Evolutionary conservation across 2,113 vertebrate genomes (phyloP), one percentile per base, ranked within the genome.

Genomic region (Neoarius graeffei): DNA sequence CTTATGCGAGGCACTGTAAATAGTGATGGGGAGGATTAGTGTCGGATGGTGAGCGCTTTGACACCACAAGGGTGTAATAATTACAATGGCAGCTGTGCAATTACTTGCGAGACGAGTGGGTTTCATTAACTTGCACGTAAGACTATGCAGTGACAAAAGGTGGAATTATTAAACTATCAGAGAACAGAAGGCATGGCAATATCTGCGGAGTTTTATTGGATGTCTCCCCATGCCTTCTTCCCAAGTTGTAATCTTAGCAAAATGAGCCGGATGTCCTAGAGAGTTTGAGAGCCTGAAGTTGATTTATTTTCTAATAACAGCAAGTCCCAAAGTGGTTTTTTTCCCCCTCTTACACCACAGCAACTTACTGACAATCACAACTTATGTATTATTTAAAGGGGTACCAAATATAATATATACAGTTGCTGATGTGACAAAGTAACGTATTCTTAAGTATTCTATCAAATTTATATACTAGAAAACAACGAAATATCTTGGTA

Each of bases 151-250:
- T 59, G 80, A 69, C 57, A 86, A 79, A 66, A 23, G 30, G 14
- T 20, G 7, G 85, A 86, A 86, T 86, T 64, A 86, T 82, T 85
- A 52, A 42, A 14, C n/a, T 66, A 66, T 81, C 48, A n/a, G 74
- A 42, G 50, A 81, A 60, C 42, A 81, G 77, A 25, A 35, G 54
- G n/a, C 66, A 81, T 19, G 0, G 27, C 56, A 19, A 85, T 74
- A 82, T 82, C 54, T 56, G 19, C 30, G n/a, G 71, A 56, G 20
- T 60, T 23, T 85, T 35, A n/a, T 13, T n/a, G 74, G n/a, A 67
- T 56, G 25, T 54, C 42, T 14, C 23, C 14, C n/a, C 23, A 0
- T 25, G 23, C 62, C 52, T 52, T 73, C 52, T 71, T 17, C 30
- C 7, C 2, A 67, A 52, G 14, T 13, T 48, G 20, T 35, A 80